Conservation (phyloP, 2,888 invertebrate genomes). For the Limnephilus marmoratus region DNA sequence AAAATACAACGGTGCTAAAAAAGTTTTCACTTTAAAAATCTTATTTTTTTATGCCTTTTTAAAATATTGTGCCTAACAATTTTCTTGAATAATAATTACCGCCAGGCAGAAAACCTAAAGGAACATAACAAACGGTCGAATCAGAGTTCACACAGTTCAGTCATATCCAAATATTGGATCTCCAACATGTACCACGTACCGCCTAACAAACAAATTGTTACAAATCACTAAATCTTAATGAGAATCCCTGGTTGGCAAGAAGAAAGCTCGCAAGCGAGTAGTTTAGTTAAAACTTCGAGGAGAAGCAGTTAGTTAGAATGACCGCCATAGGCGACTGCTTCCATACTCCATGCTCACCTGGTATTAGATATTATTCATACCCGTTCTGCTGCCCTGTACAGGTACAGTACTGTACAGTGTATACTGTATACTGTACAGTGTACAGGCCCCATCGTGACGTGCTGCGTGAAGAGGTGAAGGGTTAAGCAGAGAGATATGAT, state of each 20-base stretch:
- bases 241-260: not conserved
- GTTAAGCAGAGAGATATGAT: conserved; percentile 1
- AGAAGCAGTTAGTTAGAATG: conserved; percentile 2
- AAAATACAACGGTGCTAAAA: too few species aligned
- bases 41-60: too few species aligned
- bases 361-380: not conserved
- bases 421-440: not conserved
- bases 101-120: too few species aligned
- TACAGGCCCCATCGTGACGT: not conserved
- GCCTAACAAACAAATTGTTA: not conserved
- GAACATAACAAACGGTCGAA: not conserved
- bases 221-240: not conserved
- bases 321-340: not conserved
- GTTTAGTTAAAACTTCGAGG: not conserved
- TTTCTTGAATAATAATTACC: too few species aligned
- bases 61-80: too few species aligned
- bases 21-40: too few species aligned
- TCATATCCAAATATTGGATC: not conserved
- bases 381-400: not conserved
- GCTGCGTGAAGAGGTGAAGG: conserved; percentile 7
- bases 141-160: not conserved
- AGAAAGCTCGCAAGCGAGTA: not conserved
- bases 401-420: not conserved
- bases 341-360: not conserved
- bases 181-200: not conserved